A percentile compares a stretch with the other conserved stretches of the same genome.
These are phyloP conservation scores for Arvicanthis niloticus DNA, from an alignment of 2,113 vertebrate species.

Conservation along the genomic window DNA sequence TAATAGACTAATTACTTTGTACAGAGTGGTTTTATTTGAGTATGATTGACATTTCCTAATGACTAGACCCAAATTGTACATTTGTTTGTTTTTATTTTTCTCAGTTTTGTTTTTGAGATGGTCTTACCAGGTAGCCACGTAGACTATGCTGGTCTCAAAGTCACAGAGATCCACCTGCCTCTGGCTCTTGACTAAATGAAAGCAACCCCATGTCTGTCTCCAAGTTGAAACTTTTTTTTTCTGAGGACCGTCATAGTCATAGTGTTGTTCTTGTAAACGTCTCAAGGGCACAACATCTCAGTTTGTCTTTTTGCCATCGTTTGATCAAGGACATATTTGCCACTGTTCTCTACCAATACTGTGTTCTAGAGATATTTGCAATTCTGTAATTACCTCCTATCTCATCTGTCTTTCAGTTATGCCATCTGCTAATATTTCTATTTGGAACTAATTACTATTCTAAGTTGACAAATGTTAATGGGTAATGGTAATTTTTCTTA, in stretches of 20 bases:
- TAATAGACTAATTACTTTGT: neutral
- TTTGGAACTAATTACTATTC: slow-evolving; percentile 10
- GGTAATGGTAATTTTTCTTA: slow-evolving; percentile 8
- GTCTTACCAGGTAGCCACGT: neutral
- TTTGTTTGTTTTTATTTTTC: neutral
- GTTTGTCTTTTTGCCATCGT: neutral
- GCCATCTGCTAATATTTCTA: slow-evolving; percentile 34
- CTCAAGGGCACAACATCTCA: neutral
- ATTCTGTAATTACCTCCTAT: neutral
- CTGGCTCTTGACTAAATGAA: neutral
- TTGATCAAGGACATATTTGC: neutral
- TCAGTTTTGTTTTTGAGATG: neutral
- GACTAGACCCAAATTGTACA: neutral
- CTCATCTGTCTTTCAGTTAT: neutral
- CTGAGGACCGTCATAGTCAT: neutral
- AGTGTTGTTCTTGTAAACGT: neutral
- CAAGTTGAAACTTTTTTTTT: neutral
- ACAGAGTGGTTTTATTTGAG: neutral
- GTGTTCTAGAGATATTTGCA: neutral
- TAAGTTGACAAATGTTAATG: slow-evolving; percentile 7
- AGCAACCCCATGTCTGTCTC: neutral
- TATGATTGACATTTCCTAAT: neutral
- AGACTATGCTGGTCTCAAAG: neutral
- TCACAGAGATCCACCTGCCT: neutral
- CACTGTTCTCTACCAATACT: neutral